These are phyloP conservation scores for Heteromurus nitidus DNA, from an alignment of 2,888 invertebrate genomes.

Conservation along the genomic window DNA sequence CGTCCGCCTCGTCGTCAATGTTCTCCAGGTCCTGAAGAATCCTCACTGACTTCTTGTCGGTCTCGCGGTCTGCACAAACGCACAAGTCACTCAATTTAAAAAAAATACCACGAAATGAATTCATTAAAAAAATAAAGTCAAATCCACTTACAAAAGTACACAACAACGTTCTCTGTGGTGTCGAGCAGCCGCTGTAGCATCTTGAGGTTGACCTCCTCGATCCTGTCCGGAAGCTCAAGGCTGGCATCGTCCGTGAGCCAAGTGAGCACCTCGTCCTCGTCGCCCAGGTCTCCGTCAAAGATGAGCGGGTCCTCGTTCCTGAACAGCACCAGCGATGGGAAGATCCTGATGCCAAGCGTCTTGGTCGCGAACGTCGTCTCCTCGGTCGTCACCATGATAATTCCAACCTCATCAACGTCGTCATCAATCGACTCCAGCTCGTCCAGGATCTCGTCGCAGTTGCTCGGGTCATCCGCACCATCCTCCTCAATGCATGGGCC, in stretches of 20 bases:
- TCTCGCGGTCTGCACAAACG: constrained; percentile 84
- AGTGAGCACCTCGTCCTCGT: constrained; percentile 92
- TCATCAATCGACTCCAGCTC: constrained; percentile 84
- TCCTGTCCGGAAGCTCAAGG: constrained; percentile 92
- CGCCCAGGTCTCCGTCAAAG: constrained; percentile 89
- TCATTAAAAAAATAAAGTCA: not conserved
- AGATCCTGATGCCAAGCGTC: constrained; percentile 85
- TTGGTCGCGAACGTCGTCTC: constrained; percentile 88
- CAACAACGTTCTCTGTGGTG: constrained; percentile 91
- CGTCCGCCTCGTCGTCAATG: constrained; percentile 85
- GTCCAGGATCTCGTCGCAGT: constrained; percentile 89
- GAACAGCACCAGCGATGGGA: constrained; percentile 92
- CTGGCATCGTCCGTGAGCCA: constrained; percentile 95
- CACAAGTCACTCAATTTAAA: not conserved
- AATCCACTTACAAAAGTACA: constrained; percentile 89
- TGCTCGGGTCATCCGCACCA: constrained; percentile 77
- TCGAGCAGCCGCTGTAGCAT: constrained; percentile 93
- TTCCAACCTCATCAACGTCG: constrained; percentile 92
- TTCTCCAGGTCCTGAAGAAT: constrained; percentile 92
- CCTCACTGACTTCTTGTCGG: constrained; percentile 91
- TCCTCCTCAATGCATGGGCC: constrained; percentile 74
- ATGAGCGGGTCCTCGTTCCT: constrained; percentile 92
- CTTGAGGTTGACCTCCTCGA: constrained; percentile 92
- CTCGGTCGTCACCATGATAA: constrained; percentile 94
- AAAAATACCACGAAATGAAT: constrained; percentile 11